phyloP scores from a whole-genome alignment of 2,113 vertebrate species.

The Malaclemys terrapin region DNA sequence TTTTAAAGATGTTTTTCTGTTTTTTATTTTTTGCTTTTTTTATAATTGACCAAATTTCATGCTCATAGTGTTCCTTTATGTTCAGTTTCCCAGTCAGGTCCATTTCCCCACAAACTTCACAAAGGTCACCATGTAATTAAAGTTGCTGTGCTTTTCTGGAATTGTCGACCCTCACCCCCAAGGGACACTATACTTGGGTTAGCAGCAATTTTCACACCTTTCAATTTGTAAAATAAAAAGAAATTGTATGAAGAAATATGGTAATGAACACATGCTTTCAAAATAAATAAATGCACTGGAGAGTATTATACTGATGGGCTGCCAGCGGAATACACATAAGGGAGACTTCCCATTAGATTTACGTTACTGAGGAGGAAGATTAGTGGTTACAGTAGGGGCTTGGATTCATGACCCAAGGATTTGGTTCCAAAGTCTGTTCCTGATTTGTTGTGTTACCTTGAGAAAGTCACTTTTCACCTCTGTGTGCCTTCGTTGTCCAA shows the following conservation, averaged over 20 bases:
- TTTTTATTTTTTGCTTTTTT: neutral
- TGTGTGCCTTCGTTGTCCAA: fast-evolving
- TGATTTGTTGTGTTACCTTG: neutral
- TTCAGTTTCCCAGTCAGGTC: neutral
- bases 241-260: neutral
- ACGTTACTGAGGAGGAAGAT: fast-evolving
- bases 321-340: neutral
- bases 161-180: neutral
- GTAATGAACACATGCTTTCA: fast-evolving
- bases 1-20: neutral
- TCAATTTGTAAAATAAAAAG: neutral
- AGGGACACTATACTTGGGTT: neutral
- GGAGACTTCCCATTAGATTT: neutral
- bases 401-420: neutral
- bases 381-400: neutral
- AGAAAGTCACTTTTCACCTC: neutral
- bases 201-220: neutral
- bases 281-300: fast-evolving
- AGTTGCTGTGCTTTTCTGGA: neutral
- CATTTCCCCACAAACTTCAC: neutral
- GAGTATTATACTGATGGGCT: neutral
- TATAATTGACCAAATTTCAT: neutral
- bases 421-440: neutral
- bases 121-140: neutral
- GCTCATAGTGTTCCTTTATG: neutral